Evolutionary conservation across 2,797 vertebrate genomes (phyloP), one percentile per base, ranked within the genome.

Genomic region (Zalophus californianus): DNA sequence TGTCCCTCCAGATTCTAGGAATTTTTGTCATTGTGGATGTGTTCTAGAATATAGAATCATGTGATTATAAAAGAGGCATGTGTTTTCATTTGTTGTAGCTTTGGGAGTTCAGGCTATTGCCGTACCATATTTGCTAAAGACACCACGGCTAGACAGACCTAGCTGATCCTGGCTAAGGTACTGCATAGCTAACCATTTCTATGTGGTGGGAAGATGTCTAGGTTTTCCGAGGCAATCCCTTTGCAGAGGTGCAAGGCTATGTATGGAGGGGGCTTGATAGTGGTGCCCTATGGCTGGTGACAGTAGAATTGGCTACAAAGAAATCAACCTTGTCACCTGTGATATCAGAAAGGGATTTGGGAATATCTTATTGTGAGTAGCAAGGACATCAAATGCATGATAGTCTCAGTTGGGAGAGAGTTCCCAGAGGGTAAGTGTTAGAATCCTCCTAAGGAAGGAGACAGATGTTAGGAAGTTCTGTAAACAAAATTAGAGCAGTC

Each of bases 51-150:
- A 5, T 18, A 70, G 85, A 95, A 78, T 50, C 64, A n/a, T 64
- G 62, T 14, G n/a, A 88, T 90, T 96, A 75, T 96, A 68, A 94
- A 97, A 96, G 72, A 97, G 50, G 73, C 82, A 84, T 38, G 5
- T 66, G 21, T 82, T 94, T 77, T 96, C 75, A 60, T 60, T 68
- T 84, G 54, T 77, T 96, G 18, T 82, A 80, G 91, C 41, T 90
- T 90, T 72, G 75, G 35, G 44, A 75, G 44, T 90, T 87, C 64
- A 64, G 64, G 29, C n/a, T 86, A 93, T 72, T 93, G 50, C 94
- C 21, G 0, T 58, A 41, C n/a, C 6, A 6, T 56, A 35, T 92
- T 94, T 96, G 58, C 75, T 90, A 56, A 93, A 77, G 87, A 95
- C 38, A 56, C 27, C 16, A 58, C 15, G 27, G 77, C 64, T 72